A percentile compares a stretch with the other conserved stretches of the same genome.
Evolutionary conservation across 2,113 vertebrate genomes (phyloP).

Genomic region (Barnardius zonarius): DNA sequence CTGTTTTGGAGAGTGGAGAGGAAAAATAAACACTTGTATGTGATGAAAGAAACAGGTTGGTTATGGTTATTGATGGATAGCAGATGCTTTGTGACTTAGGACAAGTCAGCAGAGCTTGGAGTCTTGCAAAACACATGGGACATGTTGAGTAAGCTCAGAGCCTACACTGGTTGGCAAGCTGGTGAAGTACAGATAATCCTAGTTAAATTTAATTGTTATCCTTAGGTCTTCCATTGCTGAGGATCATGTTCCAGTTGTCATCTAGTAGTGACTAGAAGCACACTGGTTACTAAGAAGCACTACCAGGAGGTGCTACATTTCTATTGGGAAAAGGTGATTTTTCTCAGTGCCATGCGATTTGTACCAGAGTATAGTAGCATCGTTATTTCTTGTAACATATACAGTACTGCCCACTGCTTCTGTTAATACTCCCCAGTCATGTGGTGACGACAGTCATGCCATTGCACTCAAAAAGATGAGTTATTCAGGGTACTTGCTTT

Average conservation of each 20-base stretch:
- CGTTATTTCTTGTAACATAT: neutral
- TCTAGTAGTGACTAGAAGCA: neutral
- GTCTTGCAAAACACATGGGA: conserved; percentile 7
- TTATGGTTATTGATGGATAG: conserved; percentile 34
- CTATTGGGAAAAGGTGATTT: neutral
- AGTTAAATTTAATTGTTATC: conserved; percentile 28
- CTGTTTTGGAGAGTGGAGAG: neutral
- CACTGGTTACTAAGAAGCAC: neutral
- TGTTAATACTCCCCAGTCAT: neutral
- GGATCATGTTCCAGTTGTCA: neutral
- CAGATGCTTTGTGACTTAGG: conserved; percentile 20
- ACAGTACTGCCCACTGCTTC: neutral
- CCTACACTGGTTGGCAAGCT: neutral
- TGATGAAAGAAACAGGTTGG: neutral
- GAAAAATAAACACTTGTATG: neutral
- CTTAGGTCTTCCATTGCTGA: neutral
- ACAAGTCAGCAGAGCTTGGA: conserved; percentile 24
- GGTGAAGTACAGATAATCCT: conserved; percentile 39
- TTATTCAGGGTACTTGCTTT: neutral
- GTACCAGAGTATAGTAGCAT: neutral
- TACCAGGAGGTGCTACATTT: neutral
- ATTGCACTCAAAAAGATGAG: neutral
- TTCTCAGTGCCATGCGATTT: neutral
- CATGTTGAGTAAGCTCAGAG: neutral
- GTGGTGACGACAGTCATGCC: neutral